A percentile compares a stretch with the other conserved stretches of the same genome.
These are phyloP conservation scores for Archips crataeganus DNA, from an alignment of 2,888 invertebrate species.

Conservation along the genomic window DNA sequence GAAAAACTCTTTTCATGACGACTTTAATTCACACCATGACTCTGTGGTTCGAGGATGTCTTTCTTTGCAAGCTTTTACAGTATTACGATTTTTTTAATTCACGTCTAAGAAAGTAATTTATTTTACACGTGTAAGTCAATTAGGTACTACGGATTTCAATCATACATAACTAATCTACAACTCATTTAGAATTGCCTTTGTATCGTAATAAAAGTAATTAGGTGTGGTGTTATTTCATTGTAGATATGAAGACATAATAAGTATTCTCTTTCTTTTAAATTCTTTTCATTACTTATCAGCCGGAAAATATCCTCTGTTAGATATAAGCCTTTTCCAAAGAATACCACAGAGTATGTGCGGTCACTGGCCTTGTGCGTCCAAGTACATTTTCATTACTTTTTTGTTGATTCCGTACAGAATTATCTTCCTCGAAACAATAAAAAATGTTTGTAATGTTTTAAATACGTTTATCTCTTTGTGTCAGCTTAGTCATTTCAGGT, in stretches of 20 bases:
- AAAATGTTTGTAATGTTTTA: not conserved
- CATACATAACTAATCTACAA: not conserved
- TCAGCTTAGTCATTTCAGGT: conserved; percentile 22
- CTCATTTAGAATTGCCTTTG: not conserved
- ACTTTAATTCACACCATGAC: conserved; percentile 22
- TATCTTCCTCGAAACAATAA: not conserved
- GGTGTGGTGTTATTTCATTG: not conserved
- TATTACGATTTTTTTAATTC: not conserved
- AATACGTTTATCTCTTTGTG: conserved; percentile 25
- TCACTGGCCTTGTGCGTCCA: not conserved
- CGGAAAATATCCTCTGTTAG: not conserved
- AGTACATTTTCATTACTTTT: not conserved
- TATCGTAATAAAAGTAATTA: not conserved
- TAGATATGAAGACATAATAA: not conserved
- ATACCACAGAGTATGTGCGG: not conserved
- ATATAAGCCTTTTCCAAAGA: not conserved
- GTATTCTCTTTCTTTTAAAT: not conserved
- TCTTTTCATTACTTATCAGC: not conserved
- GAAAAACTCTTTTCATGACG: not conserved
- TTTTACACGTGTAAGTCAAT: not conserved
- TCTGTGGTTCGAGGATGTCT: not conserved
- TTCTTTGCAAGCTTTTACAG: not conserved
- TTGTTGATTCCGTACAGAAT: not conserved
- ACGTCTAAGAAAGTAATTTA: not conserved
- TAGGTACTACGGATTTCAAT: not conserved